Evolutionary conservation across 2,888 invertebrate species (phyloP).

Genomic region (Nasonia oneida): DNA sequence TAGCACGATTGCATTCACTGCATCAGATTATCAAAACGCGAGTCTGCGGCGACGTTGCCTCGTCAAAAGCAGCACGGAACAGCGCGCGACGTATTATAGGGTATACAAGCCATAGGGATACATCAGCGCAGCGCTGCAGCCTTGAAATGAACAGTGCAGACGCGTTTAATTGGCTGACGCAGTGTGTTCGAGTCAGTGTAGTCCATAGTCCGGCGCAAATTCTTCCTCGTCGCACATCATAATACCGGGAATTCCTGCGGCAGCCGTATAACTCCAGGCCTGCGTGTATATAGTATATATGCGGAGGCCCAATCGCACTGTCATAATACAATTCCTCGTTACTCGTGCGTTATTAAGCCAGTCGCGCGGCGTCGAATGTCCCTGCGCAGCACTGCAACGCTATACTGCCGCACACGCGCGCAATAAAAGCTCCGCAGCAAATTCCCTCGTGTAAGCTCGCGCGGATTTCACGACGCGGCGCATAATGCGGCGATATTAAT

Average conservation of each 20-base stretch:
- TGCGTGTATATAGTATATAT: neutral
- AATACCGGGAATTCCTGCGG: conserved; percentile 35
- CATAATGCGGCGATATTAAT: neutral
- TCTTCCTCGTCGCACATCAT: neutral
- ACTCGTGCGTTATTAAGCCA: conserved; percentile 37
- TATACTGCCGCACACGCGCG: no score
- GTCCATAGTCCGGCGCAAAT: neutral
- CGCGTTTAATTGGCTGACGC: conserved; percentile 49
- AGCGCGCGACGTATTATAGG: neutral
- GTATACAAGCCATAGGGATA: conserved; percentile 27
- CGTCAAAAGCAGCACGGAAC: neutral
- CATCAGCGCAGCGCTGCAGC: neutral
- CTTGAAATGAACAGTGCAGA: conserved; percentile 37
- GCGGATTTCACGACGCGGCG: no score
- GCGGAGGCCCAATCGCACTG: neutral
- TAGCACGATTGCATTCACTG: neutral
- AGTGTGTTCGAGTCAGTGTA: neutral
- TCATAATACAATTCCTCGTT: conserved; percentile 50
- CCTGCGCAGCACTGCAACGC: neutral
- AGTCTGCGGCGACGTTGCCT: neutral
- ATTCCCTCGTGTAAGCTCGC: no score
- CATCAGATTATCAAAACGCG: conserved; percentile 9
- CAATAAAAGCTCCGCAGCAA: no score
- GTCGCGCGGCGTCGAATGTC: neutral
- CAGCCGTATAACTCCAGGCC: neutral